Conservation (phyloP, 2,888 invertebrate species). For the Saturnia pavonia region DNA sequence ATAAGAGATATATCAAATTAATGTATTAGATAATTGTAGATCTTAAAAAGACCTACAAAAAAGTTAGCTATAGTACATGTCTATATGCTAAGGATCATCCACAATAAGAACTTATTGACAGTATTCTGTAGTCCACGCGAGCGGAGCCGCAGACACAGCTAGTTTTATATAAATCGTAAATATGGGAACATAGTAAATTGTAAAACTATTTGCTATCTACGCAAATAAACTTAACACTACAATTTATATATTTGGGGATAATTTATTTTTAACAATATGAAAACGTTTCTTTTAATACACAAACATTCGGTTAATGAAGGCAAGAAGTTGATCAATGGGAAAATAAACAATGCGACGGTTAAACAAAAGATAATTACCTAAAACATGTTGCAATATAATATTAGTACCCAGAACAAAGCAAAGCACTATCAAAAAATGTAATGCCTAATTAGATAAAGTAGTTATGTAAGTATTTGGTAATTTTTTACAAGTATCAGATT, state of each 20-base stretch:
- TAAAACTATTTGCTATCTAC: no score
- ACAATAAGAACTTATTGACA: no score
- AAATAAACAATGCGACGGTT: constrained; percentile 59
- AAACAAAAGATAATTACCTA: constrained; percentile 68
- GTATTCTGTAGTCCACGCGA: no score
- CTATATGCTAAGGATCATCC: no score
- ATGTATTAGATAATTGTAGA: no score
- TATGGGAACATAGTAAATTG: no score
- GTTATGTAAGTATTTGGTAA: constrained; percentile 1
- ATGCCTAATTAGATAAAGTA: not conserved
- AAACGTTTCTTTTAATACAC: constrained; percentile 6
- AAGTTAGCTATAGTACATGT: no score
- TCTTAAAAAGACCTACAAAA: no score
- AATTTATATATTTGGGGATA: not conserved
- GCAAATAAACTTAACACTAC: not conserved
- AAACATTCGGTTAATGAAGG: constrained; percentile 3
- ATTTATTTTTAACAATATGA: not conserved
- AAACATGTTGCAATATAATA: constrained; percentile 37
- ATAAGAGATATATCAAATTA: no score
- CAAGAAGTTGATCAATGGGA: constrained; percentile 64
- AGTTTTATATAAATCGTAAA: no score
- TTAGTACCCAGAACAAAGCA: constrained; percentile 38
- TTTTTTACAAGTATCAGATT: not conserved
- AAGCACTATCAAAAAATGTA: constrained; percentile 35
- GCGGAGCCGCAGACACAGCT: no score